Evolutionary conservation across 2,797 vertebrate genomes (phyloP).

Genomic region (Pangasius djambal): DNA sequence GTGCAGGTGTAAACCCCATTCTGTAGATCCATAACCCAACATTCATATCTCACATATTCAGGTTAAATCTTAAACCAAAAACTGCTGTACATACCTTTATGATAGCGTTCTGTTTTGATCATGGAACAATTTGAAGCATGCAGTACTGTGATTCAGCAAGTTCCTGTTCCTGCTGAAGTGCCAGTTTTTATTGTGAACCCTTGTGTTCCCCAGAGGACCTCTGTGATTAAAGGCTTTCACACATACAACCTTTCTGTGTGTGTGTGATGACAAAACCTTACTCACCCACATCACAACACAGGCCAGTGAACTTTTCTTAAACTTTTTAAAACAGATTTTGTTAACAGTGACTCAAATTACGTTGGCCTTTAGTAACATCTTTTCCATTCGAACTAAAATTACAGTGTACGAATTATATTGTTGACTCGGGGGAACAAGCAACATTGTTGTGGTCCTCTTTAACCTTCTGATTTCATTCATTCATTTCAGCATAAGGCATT

Average conservation of each 20-base stretch:
- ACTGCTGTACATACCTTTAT: not conserved
- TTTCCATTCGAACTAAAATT: not conserved
- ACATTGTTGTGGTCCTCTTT: not conserved
- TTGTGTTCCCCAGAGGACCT: not conserved
- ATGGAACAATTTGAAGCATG: not conserved
- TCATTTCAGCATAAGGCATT: not conserved
- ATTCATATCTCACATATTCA: conserved; percentile 33
- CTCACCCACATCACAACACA: not conserved
- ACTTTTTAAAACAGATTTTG: not conserved
- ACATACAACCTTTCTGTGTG: not conserved
- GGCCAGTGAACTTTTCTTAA: not conserved
- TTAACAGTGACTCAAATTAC: not conserved
- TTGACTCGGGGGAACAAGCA: not conserved
- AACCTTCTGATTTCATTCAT: not conserved
- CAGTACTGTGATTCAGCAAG: too few species aligned
- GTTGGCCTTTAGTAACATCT: not conserved
- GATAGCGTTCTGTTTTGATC: not conserved
- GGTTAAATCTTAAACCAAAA: conserved; percentile 12
- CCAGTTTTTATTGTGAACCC: not conserved
- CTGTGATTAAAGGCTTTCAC: conserved; percentile 4
- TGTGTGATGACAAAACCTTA: not conserved
- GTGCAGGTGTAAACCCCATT: not conserved
- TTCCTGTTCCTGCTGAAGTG: not conserved
- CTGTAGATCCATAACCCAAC: conserved; percentile 29
- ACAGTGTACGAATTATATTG: too few species aligned